Percentiles rank a stretch among this genome's conserved stretches.
Conservation (phyloP, 1,140 invertebrate species). For the Apocrypta bakeri region DNA sequence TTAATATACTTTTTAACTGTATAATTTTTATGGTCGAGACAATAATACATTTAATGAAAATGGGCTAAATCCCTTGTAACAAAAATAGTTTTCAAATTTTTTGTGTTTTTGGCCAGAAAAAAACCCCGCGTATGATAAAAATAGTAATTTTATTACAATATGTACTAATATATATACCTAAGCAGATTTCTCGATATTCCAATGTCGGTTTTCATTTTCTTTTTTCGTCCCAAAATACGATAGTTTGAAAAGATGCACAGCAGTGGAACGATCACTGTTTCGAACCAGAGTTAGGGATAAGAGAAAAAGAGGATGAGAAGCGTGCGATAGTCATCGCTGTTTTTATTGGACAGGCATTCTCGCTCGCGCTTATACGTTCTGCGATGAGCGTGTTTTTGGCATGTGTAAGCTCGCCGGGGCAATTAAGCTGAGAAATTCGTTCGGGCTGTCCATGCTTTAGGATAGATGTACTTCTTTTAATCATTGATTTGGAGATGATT, state of each 20-base stretch:
- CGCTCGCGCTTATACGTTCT: neutral
- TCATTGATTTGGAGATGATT: slow-evolving; percentile 6
- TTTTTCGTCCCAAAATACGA: slow-evolving; percentile 34
- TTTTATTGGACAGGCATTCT: slow-evolving; percentile 25
- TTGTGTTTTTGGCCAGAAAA: too few species aligned
- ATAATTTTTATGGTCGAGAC: too few species aligned
- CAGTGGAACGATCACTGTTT: slow-evolving; percentile 21
- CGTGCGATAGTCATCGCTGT: slow-evolving; percentile 36
- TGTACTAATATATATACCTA: too few species aligned
- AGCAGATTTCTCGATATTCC: slow-evolving; percentile 58
- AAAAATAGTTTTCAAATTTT: too few species aligned
- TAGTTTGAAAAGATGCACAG: slow-evolving; percentile 1
- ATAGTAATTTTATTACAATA: too few species aligned
- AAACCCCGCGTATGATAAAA: too few species aligned
- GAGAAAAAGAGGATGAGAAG: neutral
- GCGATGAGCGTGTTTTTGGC: neutral
- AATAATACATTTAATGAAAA: too few species aligned
- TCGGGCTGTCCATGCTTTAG: neutral
- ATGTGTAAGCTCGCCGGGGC: neutral
- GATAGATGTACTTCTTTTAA: neutral
- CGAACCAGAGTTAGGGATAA: slow-evolving; percentile 41
- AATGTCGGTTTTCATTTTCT: slow-evolving; percentile 30
- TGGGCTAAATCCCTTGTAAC: too few species aligned
- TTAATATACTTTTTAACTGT: too few species aligned
- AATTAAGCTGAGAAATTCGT: slow-evolving; percentile 49